Base-by-base conservation (phyloP, 2,888 invertebrate species). In the Trissoscelio sp. region DNA sequence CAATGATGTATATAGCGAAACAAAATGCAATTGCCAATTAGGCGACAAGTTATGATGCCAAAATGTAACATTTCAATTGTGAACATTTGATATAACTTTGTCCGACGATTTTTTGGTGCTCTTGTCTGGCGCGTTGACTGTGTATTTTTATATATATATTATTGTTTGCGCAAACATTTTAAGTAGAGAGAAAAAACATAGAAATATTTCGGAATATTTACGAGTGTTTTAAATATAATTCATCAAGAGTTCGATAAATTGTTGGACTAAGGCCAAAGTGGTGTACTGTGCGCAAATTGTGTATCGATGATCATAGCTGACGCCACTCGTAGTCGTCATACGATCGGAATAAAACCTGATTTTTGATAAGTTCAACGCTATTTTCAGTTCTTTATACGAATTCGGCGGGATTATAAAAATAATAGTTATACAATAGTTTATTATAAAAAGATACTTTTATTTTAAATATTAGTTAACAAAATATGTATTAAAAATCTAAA, bases 161-260 rank as follows among this genome's bases (percentile, higher is more conserved):
- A 24, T 67, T 67, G 22, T 73, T 34, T 46, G 20, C 34, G 12
- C 9, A 31, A 46, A 22, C 14, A 31, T 46, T 37, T 70, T 31
- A 58, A 46, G 44, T 34, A 9, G 9, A 6, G 3, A 16, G 5
- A 7, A 44, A 37, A 48, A 44, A 14, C 11, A 11, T 16, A 16
- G 28, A 53, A 44, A 46, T 57, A 57, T 46, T 60, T 39, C 16
- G 0, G 22, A 55, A 62, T 60, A 57, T 57, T 81, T 70, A 46
- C n/a, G 34, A 77, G 77, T 53, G 75, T 73, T 82, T 83, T 82
- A 85, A 88, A 89, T 88, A 87, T 88, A 88, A 88, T 85, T 85
- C 86, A 86, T 88, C 86, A 85, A 86, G 86, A 85, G 86, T 89
- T 89, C 88, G 88, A 90, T 90, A 88, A 87, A 85, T 86, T 57